Evolutionary conservation across 2,797 vertebrate genomes (phyloP).

Genomic region (Crossoptilon crossoptilon): DNA sequence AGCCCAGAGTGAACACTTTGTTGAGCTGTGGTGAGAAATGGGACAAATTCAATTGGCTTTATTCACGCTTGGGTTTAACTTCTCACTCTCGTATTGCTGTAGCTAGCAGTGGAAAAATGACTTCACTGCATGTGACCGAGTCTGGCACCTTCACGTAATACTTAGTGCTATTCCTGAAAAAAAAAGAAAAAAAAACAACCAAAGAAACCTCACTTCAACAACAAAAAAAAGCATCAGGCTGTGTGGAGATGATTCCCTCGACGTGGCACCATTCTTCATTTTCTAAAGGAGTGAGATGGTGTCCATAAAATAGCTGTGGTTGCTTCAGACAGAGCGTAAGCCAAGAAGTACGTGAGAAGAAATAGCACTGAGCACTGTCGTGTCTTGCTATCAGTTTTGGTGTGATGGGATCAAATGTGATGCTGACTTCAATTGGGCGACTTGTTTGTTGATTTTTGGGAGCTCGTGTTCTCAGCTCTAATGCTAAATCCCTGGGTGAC

Average conservation of each 20-base stretch:
- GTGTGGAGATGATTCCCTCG: neutral
- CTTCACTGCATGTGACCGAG: slow-evolving; percentile 32
- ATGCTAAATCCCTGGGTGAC: neutral
- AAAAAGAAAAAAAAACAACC: neutral
- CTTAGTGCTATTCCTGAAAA: neutral
- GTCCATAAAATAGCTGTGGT: neutral
- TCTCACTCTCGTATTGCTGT: neutral
- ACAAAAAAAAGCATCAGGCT: neutral
- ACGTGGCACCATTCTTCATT: neutral
- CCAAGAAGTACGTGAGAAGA: neutral
- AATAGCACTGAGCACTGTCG: neutral
- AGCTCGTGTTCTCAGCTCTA: neutral
- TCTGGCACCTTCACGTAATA: slow-evolving; percentile 12
- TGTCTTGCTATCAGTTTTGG: neutral
- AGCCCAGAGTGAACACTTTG: neutral
- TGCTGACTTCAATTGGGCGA: neutral
- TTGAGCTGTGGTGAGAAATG: neutral
- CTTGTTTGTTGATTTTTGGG: neutral
- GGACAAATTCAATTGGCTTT: neutral
- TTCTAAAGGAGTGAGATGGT: neutral
- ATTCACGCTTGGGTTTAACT: neutral
- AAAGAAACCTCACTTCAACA: neutral
- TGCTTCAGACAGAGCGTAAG: neutral
- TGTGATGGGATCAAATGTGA: neutral
- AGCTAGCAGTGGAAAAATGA: slow-evolving; percentile 27